These are phyloP conservation scores for Perithous albicinctus DNA, from an alignment of 2,888 invertebrate genomes.

Conservation along the genomic window DNA sequence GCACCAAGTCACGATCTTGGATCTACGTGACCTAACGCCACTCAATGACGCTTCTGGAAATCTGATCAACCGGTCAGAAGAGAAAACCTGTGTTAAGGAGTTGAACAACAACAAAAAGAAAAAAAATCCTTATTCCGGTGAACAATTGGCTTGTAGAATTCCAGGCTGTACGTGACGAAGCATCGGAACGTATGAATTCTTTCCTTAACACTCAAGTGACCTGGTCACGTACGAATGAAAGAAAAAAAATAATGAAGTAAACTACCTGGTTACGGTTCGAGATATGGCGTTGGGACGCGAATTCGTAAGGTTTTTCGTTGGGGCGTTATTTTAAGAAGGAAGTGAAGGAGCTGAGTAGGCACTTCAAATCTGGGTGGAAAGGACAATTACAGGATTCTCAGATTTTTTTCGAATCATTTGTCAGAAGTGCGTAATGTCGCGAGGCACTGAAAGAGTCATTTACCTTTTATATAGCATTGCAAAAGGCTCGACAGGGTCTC, in stretches of 20 bases:
- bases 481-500: not conserved
- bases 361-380: not conserved
- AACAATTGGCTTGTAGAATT: constrained; percentile 48
- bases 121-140: constrained; percentile 4
- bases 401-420: not conserved
- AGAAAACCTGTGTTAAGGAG: not conserved
- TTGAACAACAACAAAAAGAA: too few relatives aligned
- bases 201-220: constrained; percentile 25
- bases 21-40: constrained; percentile 22
- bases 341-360: not conserved
- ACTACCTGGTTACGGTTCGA: not conserved
- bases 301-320: not conserved
- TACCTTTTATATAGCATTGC: not conserved
- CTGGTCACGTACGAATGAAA: constrained; percentile 45
- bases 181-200: constrained; percentile 1
- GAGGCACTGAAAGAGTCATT: not conserved
- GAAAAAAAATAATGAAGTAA: constrained; percentile 4
- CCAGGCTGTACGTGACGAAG: constrained; percentile 48
- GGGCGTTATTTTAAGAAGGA: not conserved
- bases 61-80: constrained; percentile 19
- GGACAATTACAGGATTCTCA: not conserved
- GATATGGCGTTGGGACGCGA: not conserved
- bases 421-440: not conserved
- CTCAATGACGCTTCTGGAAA: constrained; percentile 18
- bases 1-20: not conserved